Evolutionary conservation across 1,140 invertebrate genomes (phyloP), one percentile per base, ranked within the genome.

Genomic region (Drosophila auraria): DNA sequence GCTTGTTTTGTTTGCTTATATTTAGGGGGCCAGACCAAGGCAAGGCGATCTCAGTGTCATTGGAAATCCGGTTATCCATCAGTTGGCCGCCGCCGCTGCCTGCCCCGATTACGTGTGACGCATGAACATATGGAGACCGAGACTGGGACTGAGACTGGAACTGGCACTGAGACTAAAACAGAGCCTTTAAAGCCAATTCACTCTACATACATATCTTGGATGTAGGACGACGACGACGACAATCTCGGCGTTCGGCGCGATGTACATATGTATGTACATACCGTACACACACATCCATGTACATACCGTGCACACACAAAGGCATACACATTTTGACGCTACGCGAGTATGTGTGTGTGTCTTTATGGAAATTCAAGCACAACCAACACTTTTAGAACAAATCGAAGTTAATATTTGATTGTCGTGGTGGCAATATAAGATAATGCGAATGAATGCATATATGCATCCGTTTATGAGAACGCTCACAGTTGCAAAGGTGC

Each of bases 401-500:
- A 77, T 76, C 23, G 45, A 77, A 77, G 74, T 77, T 77, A 77
- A 77, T 68, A 59, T 68, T 63, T 77, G 62, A 68, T 47, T 68
- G 74, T 77, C 40, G 54, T 66, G 49, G 47, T 66, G 42, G 73
- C 62, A 59, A 77, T 77, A 68, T 68, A 60, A 60, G 69, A 74
- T 74, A 74, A 74, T 74, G 49, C 27, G 30, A 71, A 11, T 71
- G 64, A 71, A 11, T 69, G 64, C 68, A 71, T 70, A 70, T 63
- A 61, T 66, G 58, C 42, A 61, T 45, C 30, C 65, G 57, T 23
- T 60, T 69, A 60, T 33, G 72, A 51, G 53, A 50, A 72, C 50
- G 51, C 62, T 44, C 61, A 71, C 66, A 72, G 51, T n/a, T 50
- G 66, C 54, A 51, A 58, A 78, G 57, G 75, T 78, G 58, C 51